Evolutionary conservation across 1,140 invertebrate species (phyloP).

Genomic region (Aphidius gifuensis): DNA sequence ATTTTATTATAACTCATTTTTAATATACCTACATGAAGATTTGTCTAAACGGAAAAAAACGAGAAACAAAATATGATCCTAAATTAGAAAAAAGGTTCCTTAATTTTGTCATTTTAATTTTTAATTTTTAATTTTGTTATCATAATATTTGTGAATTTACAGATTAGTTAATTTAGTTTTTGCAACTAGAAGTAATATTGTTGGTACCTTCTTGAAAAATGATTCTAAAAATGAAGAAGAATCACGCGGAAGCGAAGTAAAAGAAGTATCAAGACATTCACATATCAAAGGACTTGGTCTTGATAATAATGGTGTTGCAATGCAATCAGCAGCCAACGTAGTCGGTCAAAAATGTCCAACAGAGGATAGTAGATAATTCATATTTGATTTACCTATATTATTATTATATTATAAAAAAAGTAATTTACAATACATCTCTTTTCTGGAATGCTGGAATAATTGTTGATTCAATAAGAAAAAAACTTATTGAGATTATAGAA

Average conservation of each 20-base stretch:
- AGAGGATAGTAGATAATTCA: constrained; percentile 73
- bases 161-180: constrained; percentile 43
- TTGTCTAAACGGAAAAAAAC: constrained; percentile 14
- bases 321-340: constrained; percentile 84
- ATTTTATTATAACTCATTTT: neutral
- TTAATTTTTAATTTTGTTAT: neutral
- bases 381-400: constrained; percentile 1
- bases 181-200: constrained; percentile 36
- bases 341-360: constrained; percentile 93
- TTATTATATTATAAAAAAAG: no score
- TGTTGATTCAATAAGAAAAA: no score
- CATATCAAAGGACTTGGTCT: constrained; percentile 96
- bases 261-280: constrained; percentile 82
- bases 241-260: constrained; percentile 43
- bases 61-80: constrained; percentile 32
- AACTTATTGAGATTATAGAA: no score
- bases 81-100: constrained; percentile 39
- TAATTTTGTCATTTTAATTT: neutral
- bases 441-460: no score
- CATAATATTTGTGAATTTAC: constrained; percentile 13
- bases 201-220: constrained; percentile 30
- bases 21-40: neutral
- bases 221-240: neutral
- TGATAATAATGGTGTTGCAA: constrained; percentile 87
- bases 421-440: no score